Percentiles rank a stretch among this genome's conserved stretches.
These are phyloP conservation scores for Lasioglossum baleicum DNA, from an alignment of 1,140 invertebrate species.

Conservation along the genomic window DNA sequence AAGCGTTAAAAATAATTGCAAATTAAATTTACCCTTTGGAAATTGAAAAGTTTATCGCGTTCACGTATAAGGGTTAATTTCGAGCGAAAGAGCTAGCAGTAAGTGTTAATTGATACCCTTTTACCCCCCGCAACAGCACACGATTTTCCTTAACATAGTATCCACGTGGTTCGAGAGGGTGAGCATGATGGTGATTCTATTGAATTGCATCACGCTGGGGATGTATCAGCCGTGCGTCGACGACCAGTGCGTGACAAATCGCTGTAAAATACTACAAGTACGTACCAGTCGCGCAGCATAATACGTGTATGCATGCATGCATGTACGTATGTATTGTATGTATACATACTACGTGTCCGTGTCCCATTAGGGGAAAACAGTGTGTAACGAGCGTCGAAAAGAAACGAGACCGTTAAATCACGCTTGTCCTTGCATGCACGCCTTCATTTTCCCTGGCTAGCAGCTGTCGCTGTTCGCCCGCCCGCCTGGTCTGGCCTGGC, in stretches of 20 bases:
- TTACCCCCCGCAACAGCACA: too few relatives aligned
- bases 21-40: too few relatives aligned
- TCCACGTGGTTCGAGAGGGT: conserved; percentile 98
- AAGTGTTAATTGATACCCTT: too few relatives aligned
- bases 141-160: conserved; percentile 85
- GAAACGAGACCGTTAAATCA: background rate
- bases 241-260: conserved; percentile 93
- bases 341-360: background rate
- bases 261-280: conserved; percentile 96
- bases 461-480: too few relatives aligned
- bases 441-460: background rate
- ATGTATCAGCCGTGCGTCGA: conserved; percentile 99
- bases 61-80: too few relatives aligned
- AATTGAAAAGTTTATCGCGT: too few relatives aligned
- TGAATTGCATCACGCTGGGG: conserved; percentile 99
- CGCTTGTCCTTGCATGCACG: background rate
- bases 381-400: background rate
- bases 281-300: conserved; percentile 48
- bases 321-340: too few relatives aligned
- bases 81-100: too few relatives aligned
- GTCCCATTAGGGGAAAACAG: background rate
- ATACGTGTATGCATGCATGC: background rate
- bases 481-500: too few relatives aligned
- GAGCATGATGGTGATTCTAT: conserved; percentile 98
- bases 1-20: too few relatives aligned